Evolutionary conservation across 2,113 vertebrate species (phyloP).

Genomic region (Microtus richardsoni): DNA sequence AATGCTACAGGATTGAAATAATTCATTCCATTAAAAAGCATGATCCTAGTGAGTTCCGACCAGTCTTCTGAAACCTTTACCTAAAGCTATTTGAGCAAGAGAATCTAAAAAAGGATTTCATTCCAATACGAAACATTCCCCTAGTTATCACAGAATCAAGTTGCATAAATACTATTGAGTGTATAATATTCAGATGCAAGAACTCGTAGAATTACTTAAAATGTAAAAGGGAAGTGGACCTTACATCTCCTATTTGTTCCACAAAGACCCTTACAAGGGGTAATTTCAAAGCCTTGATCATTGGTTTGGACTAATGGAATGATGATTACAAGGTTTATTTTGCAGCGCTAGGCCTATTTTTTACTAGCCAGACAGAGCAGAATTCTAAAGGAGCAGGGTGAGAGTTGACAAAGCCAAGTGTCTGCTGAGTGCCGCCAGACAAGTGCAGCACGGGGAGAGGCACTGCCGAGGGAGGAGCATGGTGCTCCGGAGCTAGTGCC

Average conservation of each 20-base stretch:
- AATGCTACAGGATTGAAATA: neutral
- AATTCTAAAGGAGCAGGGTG: neutral
- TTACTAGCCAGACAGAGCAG: neutral
- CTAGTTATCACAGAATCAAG: neutral
- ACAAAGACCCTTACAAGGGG: neutral
- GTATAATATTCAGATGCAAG: neutral
- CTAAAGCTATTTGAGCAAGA: constrained; percentile 17
- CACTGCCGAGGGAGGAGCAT: neutral
- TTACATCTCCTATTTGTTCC: constrained; percentile 18
- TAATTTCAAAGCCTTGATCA: constrained; percentile 6
- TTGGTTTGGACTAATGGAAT: constrained; percentile 9
- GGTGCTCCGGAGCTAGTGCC: neutral
- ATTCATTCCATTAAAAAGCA: neutral
- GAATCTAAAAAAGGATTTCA: neutral
- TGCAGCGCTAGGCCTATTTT: neutral
- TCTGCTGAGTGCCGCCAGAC: neutral
- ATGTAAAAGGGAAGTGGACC: neutral
- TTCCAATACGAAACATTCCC: neutral
- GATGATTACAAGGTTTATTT: neutral
- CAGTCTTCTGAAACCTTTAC: constrained; percentile 11
- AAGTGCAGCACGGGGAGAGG: neutral
- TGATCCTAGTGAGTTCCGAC: neutral
- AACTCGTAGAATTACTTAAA: constrained; percentile 3
- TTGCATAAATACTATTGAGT: neutral
- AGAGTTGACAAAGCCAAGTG: neutral